Percentiles rank a stretch among this genome's conserved stretches.
phyloP scores from a whole-genome alignment of 2,888 invertebrate genomes.

The Cremastinae sp. region DNA sequence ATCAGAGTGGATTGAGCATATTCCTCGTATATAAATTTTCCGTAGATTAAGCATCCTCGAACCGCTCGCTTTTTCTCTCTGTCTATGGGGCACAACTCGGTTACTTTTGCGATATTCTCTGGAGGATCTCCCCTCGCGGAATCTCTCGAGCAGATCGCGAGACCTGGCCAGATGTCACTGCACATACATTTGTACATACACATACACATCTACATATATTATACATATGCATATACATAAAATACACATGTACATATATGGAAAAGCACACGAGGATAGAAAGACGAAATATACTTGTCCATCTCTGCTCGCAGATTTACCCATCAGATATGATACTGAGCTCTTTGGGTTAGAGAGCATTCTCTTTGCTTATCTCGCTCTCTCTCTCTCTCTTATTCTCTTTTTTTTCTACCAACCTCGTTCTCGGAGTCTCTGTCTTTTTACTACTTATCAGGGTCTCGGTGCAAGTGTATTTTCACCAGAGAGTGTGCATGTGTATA shows the following conservation, averaged over 20 bases:
- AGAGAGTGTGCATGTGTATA: not conserved
- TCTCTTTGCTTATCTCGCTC: not conserved
- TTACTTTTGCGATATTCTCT: slow-evolving; percentile 44
- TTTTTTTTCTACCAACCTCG: not conserved
- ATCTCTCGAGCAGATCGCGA: slow-evolving; percentile 59
- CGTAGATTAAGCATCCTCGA: not conserved
- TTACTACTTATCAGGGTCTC: slow-evolving; percentile 8
- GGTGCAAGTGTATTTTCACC: not conserved
- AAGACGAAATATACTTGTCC: not conserved
- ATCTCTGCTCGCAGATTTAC: slow-evolving; percentile 38
- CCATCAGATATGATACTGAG: slow-evolving; percentile 41
- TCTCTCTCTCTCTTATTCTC: not conserved
- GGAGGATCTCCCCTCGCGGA: slow-evolving; percentile 49
- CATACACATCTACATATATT: slow-evolving; percentile 6
- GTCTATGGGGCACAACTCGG: slow-evolving; percentile 17
- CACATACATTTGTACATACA: slow-evolving; percentile 41
- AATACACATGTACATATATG: no score
- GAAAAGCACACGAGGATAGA: no score
- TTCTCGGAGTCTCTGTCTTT: slow-evolving; percentile 32
- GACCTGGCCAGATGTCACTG: slow-evolving; percentile 59
- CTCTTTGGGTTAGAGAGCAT: slow-evolving; percentile 26
- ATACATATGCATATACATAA: slow-evolving; percentile 22
- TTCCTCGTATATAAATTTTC: no score
- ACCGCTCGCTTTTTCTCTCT: not conserved
- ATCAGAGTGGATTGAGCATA: no score